These are phyloP conservation scores for Artibeus jamaicensis DNA, from an alignment of 2,797 vertebrate species.

Conservation along the genomic window DNA sequence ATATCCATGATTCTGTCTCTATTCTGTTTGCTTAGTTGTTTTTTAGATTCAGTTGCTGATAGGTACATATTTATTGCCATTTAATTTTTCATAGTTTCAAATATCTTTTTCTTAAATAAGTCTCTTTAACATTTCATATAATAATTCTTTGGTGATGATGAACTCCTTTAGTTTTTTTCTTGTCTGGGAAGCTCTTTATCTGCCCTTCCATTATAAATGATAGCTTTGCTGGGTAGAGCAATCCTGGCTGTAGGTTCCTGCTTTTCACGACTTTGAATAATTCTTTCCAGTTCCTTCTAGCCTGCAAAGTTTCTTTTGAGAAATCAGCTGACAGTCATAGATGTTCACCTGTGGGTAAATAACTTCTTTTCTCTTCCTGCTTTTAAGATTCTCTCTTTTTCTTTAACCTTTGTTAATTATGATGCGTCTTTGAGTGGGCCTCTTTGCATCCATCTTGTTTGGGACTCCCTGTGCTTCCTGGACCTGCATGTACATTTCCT, in stretches of 20 bases:
- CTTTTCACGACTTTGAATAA: not conserved
- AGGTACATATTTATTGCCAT: not conserved
- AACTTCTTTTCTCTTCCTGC: not conserved
- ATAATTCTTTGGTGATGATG: not conserved
- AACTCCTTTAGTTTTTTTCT: not conserved
- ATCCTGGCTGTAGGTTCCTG: not conserved
- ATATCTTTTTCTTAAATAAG: not conserved
- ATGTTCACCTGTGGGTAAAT: not conserved
- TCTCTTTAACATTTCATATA: not conserved
- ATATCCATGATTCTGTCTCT: not conserved
- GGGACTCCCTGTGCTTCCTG: too few species aligned
- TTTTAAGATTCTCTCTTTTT: not conserved
- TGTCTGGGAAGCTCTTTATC: not conserved
- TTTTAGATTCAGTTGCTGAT: not conserved
- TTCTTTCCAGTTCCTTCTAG: not conserved
- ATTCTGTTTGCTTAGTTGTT: not conserved
- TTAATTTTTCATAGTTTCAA: not conserved
- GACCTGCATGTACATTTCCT: not conserved
- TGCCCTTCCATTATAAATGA: not conserved
- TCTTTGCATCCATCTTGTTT: not conserved
- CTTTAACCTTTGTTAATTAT: not conserved
- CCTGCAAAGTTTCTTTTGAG: not conserved
- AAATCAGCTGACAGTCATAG: not conserved
- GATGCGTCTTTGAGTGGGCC: not conserved
- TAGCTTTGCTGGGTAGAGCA: not conserved